Evolutionary conservation across 2,888 invertebrate genomes (phyloP).

Genomic region (Germaria angustata): DNA sequence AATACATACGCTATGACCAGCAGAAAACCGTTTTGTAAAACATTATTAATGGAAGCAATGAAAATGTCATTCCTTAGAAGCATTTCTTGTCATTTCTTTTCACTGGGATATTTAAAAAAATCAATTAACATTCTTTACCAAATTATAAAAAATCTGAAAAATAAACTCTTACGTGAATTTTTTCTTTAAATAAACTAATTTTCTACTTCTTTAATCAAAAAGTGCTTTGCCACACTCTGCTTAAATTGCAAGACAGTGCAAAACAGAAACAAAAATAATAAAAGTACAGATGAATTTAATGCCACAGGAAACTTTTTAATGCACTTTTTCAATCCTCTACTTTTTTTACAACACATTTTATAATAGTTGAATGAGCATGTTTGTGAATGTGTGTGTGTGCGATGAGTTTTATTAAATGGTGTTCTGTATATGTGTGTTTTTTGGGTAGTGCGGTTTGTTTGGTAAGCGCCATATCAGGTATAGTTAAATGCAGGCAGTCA

Average conservation of each 20-base stretch:
- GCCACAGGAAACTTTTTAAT: constrained; percentile 34
- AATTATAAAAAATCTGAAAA: too few relatives aligned
- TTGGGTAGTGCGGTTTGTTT: constrained; percentile 14
- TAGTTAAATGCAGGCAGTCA: constrained; percentile 9
- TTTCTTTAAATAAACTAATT: constrained; percentile 38
- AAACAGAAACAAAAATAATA: too few relatives aligned
- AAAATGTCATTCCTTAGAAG: too few relatives aligned
- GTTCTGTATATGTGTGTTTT: neutral
- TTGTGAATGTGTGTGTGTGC: neutral
- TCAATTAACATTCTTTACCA: too few relatives aligned
- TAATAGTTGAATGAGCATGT: constrained; percentile 1
- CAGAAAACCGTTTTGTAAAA: too few relatives aligned
- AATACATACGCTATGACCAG: too few relatives aligned
- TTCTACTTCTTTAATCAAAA: neutral
- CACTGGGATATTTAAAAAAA: too few relatives aligned
- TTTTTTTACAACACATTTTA: neutral
- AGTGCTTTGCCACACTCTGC: constrained; percentile 14
- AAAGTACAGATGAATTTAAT: constrained; percentile 25
- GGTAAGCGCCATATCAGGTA: constrained; percentile 34
- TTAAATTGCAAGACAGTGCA: neutral
- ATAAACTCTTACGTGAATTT: too few relatives aligned
- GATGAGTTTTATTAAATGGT: constrained; percentile 12
- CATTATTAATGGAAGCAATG: too few relatives aligned
- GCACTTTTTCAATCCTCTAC: constrained; percentile 18
- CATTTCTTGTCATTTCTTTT: too few relatives aligned